phyloP scores from a whole-genome alignment of 2,888 invertebrate species.

The Yponomeuta evonymella region DNA sequence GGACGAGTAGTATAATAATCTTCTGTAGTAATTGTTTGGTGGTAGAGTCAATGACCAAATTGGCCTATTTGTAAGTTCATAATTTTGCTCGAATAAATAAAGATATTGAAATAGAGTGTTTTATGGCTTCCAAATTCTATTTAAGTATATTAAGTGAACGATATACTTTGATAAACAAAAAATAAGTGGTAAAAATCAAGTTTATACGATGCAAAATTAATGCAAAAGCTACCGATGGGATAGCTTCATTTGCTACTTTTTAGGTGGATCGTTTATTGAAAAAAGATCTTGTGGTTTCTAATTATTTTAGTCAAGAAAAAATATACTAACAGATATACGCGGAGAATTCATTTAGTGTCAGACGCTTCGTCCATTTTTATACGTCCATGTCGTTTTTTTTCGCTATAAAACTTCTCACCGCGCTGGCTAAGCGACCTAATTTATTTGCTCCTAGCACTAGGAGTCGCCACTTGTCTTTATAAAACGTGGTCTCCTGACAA shows the following conservation, averaged over 20 bases:
- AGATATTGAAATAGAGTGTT: background rate
- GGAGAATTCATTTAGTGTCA: too few species aligned
- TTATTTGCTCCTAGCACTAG: too few species aligned
- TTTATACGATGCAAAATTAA: background rate
- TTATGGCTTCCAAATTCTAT: slow-evolving; percentile 6
- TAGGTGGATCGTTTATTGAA: background rate
- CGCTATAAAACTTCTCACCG: too few species aligned
- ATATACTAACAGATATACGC: too few species aligned
- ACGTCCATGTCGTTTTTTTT: too few species aligned
- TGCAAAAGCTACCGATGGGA: background rate
- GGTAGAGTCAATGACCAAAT: slow-evolving; percentile 34
- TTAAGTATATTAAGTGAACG: background rate
- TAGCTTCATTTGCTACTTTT: background rate
- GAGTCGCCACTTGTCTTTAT: too few species aligned
- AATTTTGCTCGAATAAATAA: background rate
- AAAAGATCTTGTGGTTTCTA: background rate
- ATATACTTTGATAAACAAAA: background rate
- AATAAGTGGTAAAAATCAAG: background rate
- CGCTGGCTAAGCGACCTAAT: too few species aligned
- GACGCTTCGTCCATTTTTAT: too few species aligned
- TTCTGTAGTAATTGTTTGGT: background rate
- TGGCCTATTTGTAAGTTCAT: slow-evolving; percentile 2
- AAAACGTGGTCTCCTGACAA: too few species aligned
- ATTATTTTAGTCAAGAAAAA: background rate
- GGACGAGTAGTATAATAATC: background rate